Evolutionary conservation across 2,888 invertebrate genomes (phyloP).

Genomic region (Seira sanloemensis): DNA sequence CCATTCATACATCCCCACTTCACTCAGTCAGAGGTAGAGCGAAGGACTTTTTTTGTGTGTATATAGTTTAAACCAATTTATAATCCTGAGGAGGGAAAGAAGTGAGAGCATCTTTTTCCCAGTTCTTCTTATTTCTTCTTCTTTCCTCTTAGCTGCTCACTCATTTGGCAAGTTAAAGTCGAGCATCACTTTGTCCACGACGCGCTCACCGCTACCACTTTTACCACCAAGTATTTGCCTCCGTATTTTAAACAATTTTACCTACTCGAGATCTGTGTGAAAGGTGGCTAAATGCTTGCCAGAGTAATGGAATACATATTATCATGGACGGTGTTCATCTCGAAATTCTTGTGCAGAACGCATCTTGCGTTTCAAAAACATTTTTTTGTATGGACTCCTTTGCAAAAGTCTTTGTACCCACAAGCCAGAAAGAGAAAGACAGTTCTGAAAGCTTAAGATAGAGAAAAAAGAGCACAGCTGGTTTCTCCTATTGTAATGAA

Average conservation of each 20-base stretch:
- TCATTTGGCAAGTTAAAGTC: conserved; percentile 1
- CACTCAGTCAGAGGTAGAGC: no score
- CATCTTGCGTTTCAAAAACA: background rate
- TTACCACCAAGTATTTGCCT: background rate
- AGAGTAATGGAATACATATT: background rate
- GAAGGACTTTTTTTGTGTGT: conserved; percentile 3
- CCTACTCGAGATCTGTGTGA: background rate
- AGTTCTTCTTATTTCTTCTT: background rate
- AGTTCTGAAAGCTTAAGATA: background rate
- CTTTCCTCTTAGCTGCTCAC: no score
- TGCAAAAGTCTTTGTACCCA: background rate
- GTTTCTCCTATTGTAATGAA: background rate
- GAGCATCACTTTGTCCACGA: background rate
- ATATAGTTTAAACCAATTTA: conserved; percentile 38
- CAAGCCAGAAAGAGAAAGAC: background rate
- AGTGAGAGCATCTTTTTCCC: background rate
- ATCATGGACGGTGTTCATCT: background rate
- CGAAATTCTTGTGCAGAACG: background rate
- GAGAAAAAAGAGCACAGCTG: background rate
- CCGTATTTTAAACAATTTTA: conserved; percentile 2
- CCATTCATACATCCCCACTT: no score
- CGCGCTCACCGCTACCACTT: conserved; percentile 14
- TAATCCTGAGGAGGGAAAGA: no score
- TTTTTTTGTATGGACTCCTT: background rate
- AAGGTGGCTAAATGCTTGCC: conserved; percentile 4